These are phyloP conservation scores for Trichopoda pennipes DNA, from an alignment of 2,888 invertebrate genomes.

Conservation along the genomic window DNA sequence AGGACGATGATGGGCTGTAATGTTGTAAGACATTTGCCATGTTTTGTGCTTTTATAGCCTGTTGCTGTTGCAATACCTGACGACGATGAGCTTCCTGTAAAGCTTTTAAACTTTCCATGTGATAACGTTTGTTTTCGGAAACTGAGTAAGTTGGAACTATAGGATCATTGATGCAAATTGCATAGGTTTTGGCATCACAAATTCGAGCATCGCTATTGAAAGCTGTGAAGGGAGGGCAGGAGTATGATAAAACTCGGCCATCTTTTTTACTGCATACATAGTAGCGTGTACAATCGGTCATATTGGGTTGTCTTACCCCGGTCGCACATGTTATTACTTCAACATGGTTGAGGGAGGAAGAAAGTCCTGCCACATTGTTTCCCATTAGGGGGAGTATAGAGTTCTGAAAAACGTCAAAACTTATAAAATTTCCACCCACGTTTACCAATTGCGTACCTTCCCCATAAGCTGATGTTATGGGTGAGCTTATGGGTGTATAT, in stretches of 20 bases:
- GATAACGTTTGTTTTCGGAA: constrained; percentile 76
- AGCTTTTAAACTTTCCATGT: constrained; percentile 77
- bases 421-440: constrained; percentile 77
- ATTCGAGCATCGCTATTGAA: constrained; percentile 81
- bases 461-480: constrained; percentile 48
- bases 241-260: constrained; percentile 80
- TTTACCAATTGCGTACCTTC: constrained; percentile 75
- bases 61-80: constrained; percentile 52
- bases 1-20: constrained; percentile 50
- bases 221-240: constrained; percentile 81
- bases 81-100: constrained; percentile 77
- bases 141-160: constrained; percentile 73
- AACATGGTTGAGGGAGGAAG: constrained; percentile 72
- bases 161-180: constrained; percentile 76
- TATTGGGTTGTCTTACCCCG: constrained; percentile 81
- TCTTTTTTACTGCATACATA: constrained; percentile 82
- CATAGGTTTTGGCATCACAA: constrained; percentile 81
- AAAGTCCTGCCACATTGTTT: constrained; percentile 71
- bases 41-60: constrained; percentile 75
- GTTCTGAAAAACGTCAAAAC: constrained; percentile 78
- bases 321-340: constrained; percentile 81
- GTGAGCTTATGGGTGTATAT: constrained; percentile 55
- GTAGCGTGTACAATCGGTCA: constrained; percentile 82
- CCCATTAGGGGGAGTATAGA: constrained; percentile 76
- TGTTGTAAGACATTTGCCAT: constrained; percentile 76